A percentile compares a stretch with the other conserved stretches of the same genome.
These are phyloP conservation scores for Amniataba percoides DNA, from an alignment of 2,797 vertebrate species.

Conservation along the genomic window DNA sequence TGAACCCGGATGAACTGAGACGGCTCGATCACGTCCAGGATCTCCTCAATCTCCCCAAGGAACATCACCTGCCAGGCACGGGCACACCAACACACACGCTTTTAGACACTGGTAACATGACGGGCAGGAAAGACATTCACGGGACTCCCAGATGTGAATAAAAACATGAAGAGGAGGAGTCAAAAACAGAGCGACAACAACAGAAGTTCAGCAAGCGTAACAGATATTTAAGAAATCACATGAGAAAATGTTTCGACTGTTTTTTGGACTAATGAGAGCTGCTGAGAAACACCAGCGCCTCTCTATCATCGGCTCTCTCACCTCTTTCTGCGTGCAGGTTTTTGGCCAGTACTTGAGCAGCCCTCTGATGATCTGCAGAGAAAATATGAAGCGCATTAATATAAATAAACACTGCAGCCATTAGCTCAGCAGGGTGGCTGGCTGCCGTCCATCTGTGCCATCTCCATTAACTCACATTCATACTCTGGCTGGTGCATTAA, in stretches of 20 bases:
- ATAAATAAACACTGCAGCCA: slow-evolving; percentile 38
- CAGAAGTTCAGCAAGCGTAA: not conserved
- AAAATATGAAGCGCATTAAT: slow-evolving; percentile 41
- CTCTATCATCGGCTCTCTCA: slow-evolving; percentile 62
- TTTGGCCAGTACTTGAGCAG: slow-evolving; percentile 96
- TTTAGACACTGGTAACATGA: not conserved
- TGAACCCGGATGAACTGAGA: slow-evolving; percentile 95
- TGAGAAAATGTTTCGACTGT: not conserved
- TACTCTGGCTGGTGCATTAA: slow-evolving; percentile 26
- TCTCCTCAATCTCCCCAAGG: slow-evolving; percentile 94
- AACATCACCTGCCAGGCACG: slow-evolving; percentile 86
- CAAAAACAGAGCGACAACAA: not conserved
- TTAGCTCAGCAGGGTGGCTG: slow-evolving; percentile 38
- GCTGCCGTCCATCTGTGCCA: slow-evolving; percentile 24
- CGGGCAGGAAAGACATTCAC: not conserved
- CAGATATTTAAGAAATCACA: not conserved
- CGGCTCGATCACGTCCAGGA: slow-evolving; percentile 94
- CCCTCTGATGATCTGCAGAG: slow-evolving; percentile 91
- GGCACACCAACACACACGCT: slow-evolving; percentile 3
- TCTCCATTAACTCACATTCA: slow-evolving; percentile 40
- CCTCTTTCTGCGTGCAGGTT: slow-evolving; percentile 97
- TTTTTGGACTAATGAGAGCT: not conserved
- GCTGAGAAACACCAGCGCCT: not conserved
- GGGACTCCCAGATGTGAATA: not conserved
- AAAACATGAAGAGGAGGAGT: not conserved